These are phyloP conservation scores for Trididemnum nubilum DNA, from an alignment of 23 tunicate genomes.

Conservation along the genomic window DNA sequence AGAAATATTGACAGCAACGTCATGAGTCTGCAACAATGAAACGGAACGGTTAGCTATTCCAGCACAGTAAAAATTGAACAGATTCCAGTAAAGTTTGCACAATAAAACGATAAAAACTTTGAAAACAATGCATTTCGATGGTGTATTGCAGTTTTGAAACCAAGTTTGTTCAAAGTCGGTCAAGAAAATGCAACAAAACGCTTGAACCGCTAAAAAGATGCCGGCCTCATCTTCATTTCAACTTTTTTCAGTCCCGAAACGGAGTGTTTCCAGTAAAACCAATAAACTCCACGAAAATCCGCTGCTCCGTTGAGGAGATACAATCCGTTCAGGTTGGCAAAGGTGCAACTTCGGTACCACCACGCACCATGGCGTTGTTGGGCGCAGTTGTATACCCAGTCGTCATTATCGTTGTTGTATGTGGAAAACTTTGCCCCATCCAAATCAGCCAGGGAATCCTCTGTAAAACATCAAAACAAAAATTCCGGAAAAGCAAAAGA, in stretches of 20 bases:
- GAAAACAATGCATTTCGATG: too few relatives aligned
- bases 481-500: too few relatives aligned
- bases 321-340: conserved; percentile 25
- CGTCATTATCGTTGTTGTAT: conserved; percentile 3
- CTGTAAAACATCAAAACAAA: conserved; percentile 12
- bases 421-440: conserved; percentile 10
- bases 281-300: conserved; percentile 20
- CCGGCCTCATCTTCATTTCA: conserved; percentile 22
- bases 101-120: too few relatives aligned
- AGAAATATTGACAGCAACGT: too few relatives aligned
- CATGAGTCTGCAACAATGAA: too few relatives aligned
- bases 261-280: conserved; percentile 14
- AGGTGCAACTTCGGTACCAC: conserved; percentile 21
- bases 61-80: too few relatives aligned
- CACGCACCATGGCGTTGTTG: conserved; percentile 16
- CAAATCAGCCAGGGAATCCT: background rate
- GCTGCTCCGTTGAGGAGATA: background rate
- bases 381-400: conserved; percentile 12
- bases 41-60: too few relatives aligned
- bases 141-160: too few relatives aligned
- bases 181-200: too few relatives aligned
- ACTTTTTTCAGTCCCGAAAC: background rate
- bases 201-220: too few relatives aligned
- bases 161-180: too few relatives aligned
- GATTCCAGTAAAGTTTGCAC: too few relatives aligned